Base-by-base conservation (phyloP, 1,140 invertebrate genomes). In the Zaprionus lachaisei region DNA sequence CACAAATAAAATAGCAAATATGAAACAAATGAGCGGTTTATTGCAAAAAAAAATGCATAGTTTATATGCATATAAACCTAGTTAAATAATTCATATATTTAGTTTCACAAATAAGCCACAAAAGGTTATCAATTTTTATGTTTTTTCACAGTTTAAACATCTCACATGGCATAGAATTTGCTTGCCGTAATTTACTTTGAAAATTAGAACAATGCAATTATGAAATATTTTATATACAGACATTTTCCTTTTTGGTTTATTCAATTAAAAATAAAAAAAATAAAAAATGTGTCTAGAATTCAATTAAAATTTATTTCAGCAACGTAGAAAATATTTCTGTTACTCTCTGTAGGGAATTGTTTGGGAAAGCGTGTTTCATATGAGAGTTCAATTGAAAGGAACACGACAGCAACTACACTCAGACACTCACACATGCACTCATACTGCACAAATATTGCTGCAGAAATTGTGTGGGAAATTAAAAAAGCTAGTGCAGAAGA, bases 401-500 rank as follows among this genome's bases (percentile, higher is more conserved):
- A 55, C 76, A 68, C 69, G 57, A 69, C 31, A 71, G 72, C 60
- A 67, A 74, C 72, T 63, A 62, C 80, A 83, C 34, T 6, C 17
- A 49, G 4, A 49, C 2, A 17, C 20, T 14, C 47, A 20, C 38
- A 41, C 14, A 15, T 4, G 17, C n/a, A 49, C 44, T 20, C 17
- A 49, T 20, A 17, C 41, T 51, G 26, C 34, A 20, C 47, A 41
- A 75, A 85, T 71, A 73, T 67, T 75, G 65, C 60, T 80, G 31
- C 56, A 67, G 78, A 83, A 82, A 82, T 79, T 71, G 62, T 71
- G 71, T 79, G 80, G 73, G 68, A 82, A 82, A 82, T 79, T 83
- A 83, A 79, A 79, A 79, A 79, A 67, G 54, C 22, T 28, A 17
- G 12, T 1, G 47, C 4, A 14, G 20, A n/a, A n/a, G 41, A 17